Conservation (phyloP, 2,113 vertebrate species). For the Dissostichus mawsoni region DNA sequence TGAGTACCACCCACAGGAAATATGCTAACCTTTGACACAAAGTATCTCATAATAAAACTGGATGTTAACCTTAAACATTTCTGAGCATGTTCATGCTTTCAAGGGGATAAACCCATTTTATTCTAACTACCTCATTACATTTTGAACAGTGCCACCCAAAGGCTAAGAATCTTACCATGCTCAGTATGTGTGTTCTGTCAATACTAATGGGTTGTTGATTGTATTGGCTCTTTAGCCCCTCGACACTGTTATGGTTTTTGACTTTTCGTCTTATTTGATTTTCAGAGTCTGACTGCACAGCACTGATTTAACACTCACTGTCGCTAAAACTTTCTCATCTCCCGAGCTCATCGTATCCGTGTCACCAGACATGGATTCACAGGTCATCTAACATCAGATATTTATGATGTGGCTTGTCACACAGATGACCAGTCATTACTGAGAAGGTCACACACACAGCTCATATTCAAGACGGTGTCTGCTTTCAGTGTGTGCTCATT, state of each 20-base stretch:
- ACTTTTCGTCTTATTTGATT: background rate
- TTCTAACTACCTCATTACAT: background rate
- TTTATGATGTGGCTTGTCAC: slow-evolving; percentile 33
- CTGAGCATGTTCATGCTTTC: background rate
- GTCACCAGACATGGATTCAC: slow-evolving; percentile 37
- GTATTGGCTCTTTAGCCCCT: background rate
- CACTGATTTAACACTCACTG: slow-evolving; percentile 16
- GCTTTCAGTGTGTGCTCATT: slow-evolving; percentile 11
- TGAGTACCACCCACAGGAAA: background rate
- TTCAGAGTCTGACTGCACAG: background rate
- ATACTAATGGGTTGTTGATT: background rate
- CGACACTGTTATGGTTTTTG: background rate
- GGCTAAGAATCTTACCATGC: background rate
- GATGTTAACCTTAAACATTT: background rate
- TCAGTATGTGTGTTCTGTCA: background rate
- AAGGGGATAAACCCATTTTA: background rate
- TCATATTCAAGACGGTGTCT: slow-evolving; percentile 13
- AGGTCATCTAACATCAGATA: slow-evolving; percentile 31
- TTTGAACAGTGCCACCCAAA: background rate
- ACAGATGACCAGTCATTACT: slow-evolving; percentile 37
- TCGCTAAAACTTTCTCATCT: slow-evolving; percentile 35
- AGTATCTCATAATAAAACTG: background rate
- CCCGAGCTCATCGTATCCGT: slow-evolving; percentile 15
- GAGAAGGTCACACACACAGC: slow-evolving; percentile 13
- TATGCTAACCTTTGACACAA: background rate